Evolutionary conservation across 2,888 invertebrate species (phyloP).

Genomic region (Archips crataeganus): DNA sequence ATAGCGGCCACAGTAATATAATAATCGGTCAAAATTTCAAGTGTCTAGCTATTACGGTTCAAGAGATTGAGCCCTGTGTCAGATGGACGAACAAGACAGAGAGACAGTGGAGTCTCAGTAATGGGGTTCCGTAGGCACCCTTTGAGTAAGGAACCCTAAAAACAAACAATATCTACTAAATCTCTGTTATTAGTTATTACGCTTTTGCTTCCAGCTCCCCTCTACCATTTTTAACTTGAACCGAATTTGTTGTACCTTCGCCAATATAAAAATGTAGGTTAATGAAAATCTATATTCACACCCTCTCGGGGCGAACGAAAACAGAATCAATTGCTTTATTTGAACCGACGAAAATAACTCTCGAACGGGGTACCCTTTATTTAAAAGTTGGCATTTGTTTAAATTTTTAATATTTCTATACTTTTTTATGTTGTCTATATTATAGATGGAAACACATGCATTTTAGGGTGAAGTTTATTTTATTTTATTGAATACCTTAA

Average conservation of each 20-base stretch:
- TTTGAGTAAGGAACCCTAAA: no score
- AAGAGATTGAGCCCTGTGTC: no score
- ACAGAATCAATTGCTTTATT: slow-evolving; percentile 19
- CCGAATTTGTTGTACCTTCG: background rate
- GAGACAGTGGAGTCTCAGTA: no score
- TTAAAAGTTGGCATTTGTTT: background rate
- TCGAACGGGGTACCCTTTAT: slow-evolving; percentile 1
- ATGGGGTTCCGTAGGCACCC: no score
- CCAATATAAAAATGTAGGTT: slow-evolving; percentile 10
- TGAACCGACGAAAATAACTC: slow-evolving; percentile 1
- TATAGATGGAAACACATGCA: no score
- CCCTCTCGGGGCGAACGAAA: background rate
- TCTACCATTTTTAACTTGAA: background rate
- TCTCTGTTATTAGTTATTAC: background rate
- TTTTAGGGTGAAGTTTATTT: no score
- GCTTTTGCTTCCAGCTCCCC: background rate
- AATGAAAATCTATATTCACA: slow-evolving; percentile 4
- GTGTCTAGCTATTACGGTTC: no score
- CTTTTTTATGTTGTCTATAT: background rate
- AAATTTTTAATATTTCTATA: background rate
- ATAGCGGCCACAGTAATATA: no score
- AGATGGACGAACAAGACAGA: no score
- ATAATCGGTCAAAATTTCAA: no score
- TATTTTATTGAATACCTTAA: background rate
- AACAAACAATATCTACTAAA: background rate